These are phyloP conservation scores for Poecilia wingei DNA, from an alignment of 2,797 vertebrate species.

Conservation along the genomic window DNA sequence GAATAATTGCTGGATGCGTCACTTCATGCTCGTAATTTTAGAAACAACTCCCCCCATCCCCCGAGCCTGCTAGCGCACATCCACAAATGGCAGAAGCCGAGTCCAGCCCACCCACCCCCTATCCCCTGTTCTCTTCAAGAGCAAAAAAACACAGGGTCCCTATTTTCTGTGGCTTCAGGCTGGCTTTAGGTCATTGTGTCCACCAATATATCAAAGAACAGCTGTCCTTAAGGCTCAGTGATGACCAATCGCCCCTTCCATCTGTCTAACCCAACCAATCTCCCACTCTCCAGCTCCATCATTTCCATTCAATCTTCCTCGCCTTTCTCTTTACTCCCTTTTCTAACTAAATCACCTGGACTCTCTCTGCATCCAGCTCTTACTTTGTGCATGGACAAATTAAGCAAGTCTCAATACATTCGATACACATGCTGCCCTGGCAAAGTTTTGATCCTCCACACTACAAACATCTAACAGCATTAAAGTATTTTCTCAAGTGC, in stretches of 20 bases:
- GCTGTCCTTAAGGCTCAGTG: constrained; percentile 86
- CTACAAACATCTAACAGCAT: constrained; percentile 46
- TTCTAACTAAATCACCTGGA: constrained; percentile 48
- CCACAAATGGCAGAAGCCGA: constrained; percentile 80
- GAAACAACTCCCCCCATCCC: constrained; percentile 76
- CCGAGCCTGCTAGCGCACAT: constrained; percentile 71
- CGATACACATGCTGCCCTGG: constrained; percentile 13
- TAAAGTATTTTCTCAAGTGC: constrained; percentile 60
- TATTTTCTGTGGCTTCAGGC: constrained; percentile 86
- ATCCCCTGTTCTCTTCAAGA: constrained; percentile 53
- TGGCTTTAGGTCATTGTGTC: constrained; percentile 85
- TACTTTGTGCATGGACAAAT: constrained; percentile 62
- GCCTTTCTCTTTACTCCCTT: constrained; percentile 34
- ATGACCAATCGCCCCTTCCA: constrained; percentile 85
- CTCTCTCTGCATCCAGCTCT: constrained; percentile 48
- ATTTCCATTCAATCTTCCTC: constrained; percentile 60
- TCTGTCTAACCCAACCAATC: constrained; percentile 77
- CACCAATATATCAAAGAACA: constrained; percentile 94
- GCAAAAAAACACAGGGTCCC: constrained; percentile 78
- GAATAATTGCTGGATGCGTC: constrained; percentile 78
- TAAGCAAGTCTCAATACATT: constrained; percentile 43
- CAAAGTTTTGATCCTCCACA: constrained; percentile 40
- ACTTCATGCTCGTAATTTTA: constrained; percentile 83
- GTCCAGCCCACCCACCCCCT: constrained; percentile 49
- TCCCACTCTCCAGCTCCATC: constrained; percentile 59